phyloP scores from a whole-genome alignment of 2,888 invertebrate species.

The Stenodera caucasica region DNA sequence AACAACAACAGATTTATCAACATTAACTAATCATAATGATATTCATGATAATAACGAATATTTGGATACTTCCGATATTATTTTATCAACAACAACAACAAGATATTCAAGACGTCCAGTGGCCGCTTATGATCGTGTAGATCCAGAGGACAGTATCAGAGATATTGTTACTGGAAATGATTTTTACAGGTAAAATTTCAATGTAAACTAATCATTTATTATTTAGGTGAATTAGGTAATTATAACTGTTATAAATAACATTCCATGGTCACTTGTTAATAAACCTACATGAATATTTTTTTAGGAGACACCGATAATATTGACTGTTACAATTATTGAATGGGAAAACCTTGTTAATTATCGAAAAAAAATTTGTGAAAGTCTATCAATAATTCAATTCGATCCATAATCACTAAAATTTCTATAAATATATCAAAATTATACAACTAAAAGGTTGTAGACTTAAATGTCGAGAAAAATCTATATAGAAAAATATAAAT shows the following conservation, averaged over 20 bases:
- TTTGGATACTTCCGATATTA: conserved; percentile 48
- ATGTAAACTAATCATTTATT: not conserved
- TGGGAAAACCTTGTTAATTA: not conserved
- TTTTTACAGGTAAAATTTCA: conserved; percentile 59
- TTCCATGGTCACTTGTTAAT: not conserved
- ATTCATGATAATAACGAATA: conserved; percentile 39
- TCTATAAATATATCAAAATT: too few relatives aligned
- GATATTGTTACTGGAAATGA: conserved; percentile 67
- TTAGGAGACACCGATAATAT: not conserved
- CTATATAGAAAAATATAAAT: too few relatives aligned
- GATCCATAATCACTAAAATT: too few relatives aligned
- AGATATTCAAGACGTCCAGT: conserved; percentile 43
- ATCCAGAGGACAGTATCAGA: conserved; percentile 66
- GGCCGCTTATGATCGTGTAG: conserved; percentile 59
- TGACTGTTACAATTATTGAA: not conserved
- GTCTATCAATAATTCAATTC: not conserved
- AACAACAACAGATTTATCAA: conserved; percentile 20
- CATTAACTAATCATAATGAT: not conserved
- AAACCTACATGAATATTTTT: not conserved
- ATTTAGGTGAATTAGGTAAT: not conserved
- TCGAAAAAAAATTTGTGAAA: not conserved
- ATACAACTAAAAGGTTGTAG: too few relatives aligned
- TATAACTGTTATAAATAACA: not conserved
- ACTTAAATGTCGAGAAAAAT: too few relatives aligned
- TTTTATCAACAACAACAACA: conserved; percentile 34